Conservation (phyloP, 2,888 invertebrate genomes). For the Acleris holmiana region DNA sequence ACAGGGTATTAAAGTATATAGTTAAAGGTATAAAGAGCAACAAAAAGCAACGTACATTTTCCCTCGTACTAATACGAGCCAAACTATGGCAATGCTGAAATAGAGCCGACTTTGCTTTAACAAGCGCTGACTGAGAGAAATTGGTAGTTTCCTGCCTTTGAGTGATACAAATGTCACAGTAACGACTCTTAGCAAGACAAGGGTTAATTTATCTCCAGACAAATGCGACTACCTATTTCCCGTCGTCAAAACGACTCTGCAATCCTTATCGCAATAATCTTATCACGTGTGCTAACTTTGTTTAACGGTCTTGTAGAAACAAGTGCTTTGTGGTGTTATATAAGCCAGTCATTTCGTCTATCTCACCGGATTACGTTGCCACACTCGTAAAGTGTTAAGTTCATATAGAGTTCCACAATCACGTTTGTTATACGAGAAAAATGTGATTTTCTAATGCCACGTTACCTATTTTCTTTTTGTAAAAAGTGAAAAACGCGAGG, state of each 20-base stretch:
- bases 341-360: conserved; percentile 37
- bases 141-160: conserved; percentile 71
- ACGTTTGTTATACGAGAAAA: conserved; percentile 7
- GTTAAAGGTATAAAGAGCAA: too few relatives aligned
- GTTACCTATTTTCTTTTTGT: conserved; percentile 7
- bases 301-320: conserved; percentile 32
- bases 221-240: conserved; percentile 48
- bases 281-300: conserved; percentile 29
- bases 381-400: conserved; percentile 27
- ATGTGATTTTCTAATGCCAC: conserved; percentile 13
- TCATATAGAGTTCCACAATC: conserved; percentile 7
- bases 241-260: conserved; percentile 37
- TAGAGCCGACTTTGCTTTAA: conserved; percentile 59
- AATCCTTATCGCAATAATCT: conserved; percentile 33
- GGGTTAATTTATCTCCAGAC: conserved; percentile 68
- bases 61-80: conserved; percentile 13
- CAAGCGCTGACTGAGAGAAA: conserved; percentile 67
- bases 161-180: conserved; percentile 68
- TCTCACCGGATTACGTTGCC: conserved; percentile 37
- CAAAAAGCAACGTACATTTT: conserved; percentile 19
- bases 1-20: too few relatives aligned
- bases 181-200: conserved; percentile 64
- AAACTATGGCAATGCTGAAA: conserved; percentile 40
- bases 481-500: conserved; percentile 3
- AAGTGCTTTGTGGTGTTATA: conserved; percentile 29